These are phyloP conservation scores for Bujurquina vittata DNA, from an alignment of 2,113 vertebrate genomes.

Conservation along the genomic window DNA sequence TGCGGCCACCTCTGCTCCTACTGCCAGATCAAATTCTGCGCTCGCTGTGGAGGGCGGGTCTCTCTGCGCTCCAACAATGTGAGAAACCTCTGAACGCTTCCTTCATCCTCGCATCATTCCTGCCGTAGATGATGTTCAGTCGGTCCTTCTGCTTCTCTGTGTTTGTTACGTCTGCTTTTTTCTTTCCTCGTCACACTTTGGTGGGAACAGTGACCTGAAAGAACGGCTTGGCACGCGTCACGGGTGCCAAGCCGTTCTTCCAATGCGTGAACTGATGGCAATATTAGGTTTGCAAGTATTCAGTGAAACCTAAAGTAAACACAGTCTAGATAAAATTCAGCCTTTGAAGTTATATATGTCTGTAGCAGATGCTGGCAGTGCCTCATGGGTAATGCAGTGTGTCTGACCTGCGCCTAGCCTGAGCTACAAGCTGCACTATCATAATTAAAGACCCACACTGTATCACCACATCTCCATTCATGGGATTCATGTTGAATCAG, in stretches of 20 bases:
- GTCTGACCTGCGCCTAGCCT: background rate
- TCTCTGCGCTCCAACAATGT: constrained; percentile 98
- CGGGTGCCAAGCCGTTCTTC: background rate
- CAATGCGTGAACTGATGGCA: background rate
- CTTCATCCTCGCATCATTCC: constrained; percentile 29
- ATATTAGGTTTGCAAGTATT: background rate
- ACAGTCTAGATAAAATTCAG: background rate
- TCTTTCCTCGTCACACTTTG: constrained; percentile 66
- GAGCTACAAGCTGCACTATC: background rate
- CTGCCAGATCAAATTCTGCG: constrained; percentile 98
- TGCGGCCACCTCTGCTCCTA: constrained; percentile 98
- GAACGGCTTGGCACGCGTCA: constrained; percentile 46
- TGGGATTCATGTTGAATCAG: constrained; percentile 18
- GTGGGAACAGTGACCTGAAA: constrained; percentile 50
- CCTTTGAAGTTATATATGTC: background rate
- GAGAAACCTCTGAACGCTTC: constrained; percentile 68
- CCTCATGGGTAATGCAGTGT: background rate
- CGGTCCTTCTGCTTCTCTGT: constrained; percentile 41
- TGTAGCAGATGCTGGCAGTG: background rate
- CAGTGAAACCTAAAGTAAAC: background rate
- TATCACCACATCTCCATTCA: background rate
- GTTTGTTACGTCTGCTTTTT: constrained; percentile 38
- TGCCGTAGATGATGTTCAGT: background rate
- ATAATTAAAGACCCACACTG: background rate
- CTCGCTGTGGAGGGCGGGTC: constrained; percentile 95